Evolutionary conservation across 2,797 vertebrate genomes (phyloP), one percentile per base, ranked within the genome.

Genomic region (Muscicapa comitata): DNA sequence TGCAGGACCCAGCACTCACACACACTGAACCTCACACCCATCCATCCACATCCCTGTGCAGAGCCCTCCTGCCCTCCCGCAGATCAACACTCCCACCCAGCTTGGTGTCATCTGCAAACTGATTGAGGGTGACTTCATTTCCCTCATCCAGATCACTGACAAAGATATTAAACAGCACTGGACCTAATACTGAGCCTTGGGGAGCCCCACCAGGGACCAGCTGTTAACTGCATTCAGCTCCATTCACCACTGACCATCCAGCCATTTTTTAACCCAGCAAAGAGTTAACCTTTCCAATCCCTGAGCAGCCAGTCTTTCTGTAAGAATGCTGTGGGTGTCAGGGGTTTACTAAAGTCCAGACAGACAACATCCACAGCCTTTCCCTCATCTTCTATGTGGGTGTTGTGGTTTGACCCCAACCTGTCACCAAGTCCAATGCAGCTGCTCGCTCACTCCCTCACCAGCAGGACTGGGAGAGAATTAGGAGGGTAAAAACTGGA

Each of bases 151-250:
- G 8, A 43, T 50, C 4, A 13, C 16, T 48, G 18, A n/a, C 19
- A 50, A 62, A 54, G 31, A 13, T 6, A 25, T 48, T 43, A 55
- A 75, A 37, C 24, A 68, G 9, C 42, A 17, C 26, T 48, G 42
- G 16, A 55, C 17, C 42, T 25, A 62, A 37, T 17, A 50, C 4
- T 62, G 57, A 38, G 17, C 19, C 31, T 28, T 43, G 24, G 20
- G 8, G 19, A 62, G 3, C 18, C 2, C 19, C 16, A 17, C 21
- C 9, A 13, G 25, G 43, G n/a, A 45, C 17, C 0, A 0, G 11
- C 14, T 47, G 4, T 11, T 31, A 38, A 5, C 14, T 25, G 28
- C 7, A 43, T 67, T 67, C 38, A 61, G 3, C 8, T 50, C 17
- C 7, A 19, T 73, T 33, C 37, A 19, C 20, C 10, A 33, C 10